Conservation (phyloP, 1,140 invertebrate species). For the Dinoponera quadriceps region DNA sequence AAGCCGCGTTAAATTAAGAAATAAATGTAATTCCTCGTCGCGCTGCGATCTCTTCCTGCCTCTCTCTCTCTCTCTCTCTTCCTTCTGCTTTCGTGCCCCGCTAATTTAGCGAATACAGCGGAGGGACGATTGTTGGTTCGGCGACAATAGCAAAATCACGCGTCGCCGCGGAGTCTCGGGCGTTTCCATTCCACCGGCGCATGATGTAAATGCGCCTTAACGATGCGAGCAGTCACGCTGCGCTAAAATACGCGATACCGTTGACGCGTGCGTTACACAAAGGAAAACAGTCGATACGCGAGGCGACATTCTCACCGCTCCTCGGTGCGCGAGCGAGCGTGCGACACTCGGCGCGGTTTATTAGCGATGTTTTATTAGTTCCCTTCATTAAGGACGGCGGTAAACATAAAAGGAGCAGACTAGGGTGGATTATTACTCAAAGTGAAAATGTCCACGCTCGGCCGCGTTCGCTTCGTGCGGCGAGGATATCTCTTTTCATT, state of each 20-base stretch:
- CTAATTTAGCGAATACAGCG: slow-evolving; percentile 16
- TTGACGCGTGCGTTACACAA: slow-evolving; percentile 15
- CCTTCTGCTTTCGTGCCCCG: neutral
- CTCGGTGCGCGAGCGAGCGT: neutral
- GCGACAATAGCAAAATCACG: slow-evolving; percentile 39
- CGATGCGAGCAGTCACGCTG: slow-evolving; percentile 31
- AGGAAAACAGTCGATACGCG: slow-evolving; percentile 12
- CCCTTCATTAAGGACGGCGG: slow-evolving; percentile 9
- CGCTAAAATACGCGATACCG: slow-evolving; percentile 46
- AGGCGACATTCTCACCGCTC: neutral
- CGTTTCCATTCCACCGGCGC: slow-evolving; percentile 5
- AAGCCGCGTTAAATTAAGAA: too few relatives aligned
- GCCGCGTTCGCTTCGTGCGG: neutral
- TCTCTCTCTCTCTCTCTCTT: too few relatives aligned
- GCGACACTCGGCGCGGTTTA: slow-evolving; percentile 17
- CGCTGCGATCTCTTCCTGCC: too few relatives aligned
- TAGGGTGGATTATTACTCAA: slow-evolving; percentile 17
- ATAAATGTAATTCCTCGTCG: too few relatives aligned
- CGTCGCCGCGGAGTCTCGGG: slow-evolving; percentile 5
- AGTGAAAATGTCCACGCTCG: slow-evolving; percentile 15
- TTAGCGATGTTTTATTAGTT: slow-evolving; percentile 46
- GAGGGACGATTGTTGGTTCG: slow-evolving; percentile 1
- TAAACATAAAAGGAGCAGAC: slow-evolving; percentile 20
- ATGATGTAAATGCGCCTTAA: slow-evolving; percentile 36
- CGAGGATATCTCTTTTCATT: slow-evolving; percentile 7